phyloP scores from a whole-genome alignment of 2,113 vertebrate genomes.

The Notothenia rossii region DNA sequence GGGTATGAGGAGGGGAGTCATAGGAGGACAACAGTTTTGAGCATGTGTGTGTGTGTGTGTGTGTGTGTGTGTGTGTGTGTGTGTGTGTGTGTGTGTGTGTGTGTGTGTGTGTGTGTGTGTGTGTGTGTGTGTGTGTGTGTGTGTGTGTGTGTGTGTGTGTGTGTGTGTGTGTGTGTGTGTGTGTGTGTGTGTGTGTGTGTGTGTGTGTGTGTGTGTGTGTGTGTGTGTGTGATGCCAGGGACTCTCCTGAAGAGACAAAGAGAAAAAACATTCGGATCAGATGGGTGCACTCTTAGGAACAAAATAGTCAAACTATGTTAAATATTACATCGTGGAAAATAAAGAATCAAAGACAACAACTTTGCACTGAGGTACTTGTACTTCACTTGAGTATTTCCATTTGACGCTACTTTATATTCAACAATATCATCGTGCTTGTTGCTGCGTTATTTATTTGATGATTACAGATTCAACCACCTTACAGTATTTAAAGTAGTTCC shows the following conservation, averaged over 20 bases:
- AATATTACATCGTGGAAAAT: background rate
- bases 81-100: constrained; percentile 33
- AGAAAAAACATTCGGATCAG: constrained; percentile 44
- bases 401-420: background rate
- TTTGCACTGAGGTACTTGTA: background rate
- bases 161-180: constrained; percentile 25
- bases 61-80: constrained; percentile 21
- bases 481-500: too few relatives aligned
- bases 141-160: constrained; percentile 31
- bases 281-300: constrained; percentile 7
- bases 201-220: constrained; percentile 26
- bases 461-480: background rate
- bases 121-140: constrained; percentile 35
- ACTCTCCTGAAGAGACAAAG: constrained; percentile 64
- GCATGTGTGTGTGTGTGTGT: constrained; percentile 29
- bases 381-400: background rate
- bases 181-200: constrained; percentile 34
- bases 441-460: background rate
- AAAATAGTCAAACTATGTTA: background rate
- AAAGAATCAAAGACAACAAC: too few relatives aligned
- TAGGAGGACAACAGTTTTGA: constrained; percentile 44
- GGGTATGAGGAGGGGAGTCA: constrained; percentile 19
- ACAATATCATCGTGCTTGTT: background rate
- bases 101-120: constrained; percentile 16
- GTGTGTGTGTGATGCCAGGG: constrained; percentile 40